Percentiles rank a stretch among this genome's conserved stretches.
Evolutionary conservation across 2,888 invertebrate genomes (phyloP).

Genomic region (Megamerina dolium): DNA sequence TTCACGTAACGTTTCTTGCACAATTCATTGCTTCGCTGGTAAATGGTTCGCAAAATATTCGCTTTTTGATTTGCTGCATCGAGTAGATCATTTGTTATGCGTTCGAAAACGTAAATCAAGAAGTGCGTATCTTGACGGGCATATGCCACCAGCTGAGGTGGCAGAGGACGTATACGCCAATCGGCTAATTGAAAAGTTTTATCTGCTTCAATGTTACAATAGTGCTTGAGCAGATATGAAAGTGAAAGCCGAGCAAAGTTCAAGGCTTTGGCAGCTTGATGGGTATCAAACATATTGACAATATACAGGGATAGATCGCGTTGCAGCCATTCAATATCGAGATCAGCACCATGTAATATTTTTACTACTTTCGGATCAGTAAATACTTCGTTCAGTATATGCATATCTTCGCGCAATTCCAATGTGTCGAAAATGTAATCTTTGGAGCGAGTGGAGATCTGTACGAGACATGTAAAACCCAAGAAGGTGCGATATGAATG

Average conservation of each 20-base stretch:
- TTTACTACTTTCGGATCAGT: constrained; percentile 86
- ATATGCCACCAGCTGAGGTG: constrained; percentile 72
- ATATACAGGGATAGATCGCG: constrained; percentile 90
- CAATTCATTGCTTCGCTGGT: constrained; percentile 66
- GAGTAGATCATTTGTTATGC: constrained; percentile 68
- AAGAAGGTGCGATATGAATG: constrained; percentile 88
- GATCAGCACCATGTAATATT: constrained; percentile 88
- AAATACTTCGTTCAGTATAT: constrained; percentile 79
- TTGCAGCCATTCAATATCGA: constrained; percentile 90
- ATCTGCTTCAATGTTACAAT: constrained; percentile 72
- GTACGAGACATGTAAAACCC: constrained; percentile 93
- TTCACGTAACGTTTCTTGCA: constrained; percentile 81
- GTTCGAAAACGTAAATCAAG: constrained; percentile 81
- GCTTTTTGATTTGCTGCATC: constrained; percentile 57
- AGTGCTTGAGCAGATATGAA: constrained; percentile 69
- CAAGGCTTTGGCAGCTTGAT: constrained; percentile 75
- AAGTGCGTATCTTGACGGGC: constrained; percentile 95
- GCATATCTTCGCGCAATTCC: constrained; percentile 72
- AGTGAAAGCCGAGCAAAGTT: constrained; percentile 66
- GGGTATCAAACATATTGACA: constrained; percentile 96
- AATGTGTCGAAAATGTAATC: constrained; percentile 92
- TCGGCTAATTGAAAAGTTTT: constrained; percentile 92
- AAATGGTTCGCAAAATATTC: constrained; percentile 64
- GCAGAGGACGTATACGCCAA: constrained; percentile 88
- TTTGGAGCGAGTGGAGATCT: constrained; percentile 72